Base-by-base conservation (phyloP, 2,113 vertebrate species). In the Amia ocellicauda region DNA sequence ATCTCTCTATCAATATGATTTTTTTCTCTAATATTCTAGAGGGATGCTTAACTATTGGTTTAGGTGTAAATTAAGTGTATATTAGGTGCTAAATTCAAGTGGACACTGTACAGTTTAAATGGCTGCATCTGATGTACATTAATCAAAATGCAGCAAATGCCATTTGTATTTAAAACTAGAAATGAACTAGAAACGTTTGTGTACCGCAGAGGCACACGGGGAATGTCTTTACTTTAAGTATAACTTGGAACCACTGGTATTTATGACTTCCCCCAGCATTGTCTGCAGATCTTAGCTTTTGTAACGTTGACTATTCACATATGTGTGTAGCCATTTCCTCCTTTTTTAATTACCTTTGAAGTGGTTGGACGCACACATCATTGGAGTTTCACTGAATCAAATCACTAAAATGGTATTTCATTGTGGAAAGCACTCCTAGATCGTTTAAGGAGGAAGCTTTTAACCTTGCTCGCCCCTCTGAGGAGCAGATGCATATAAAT, bases 211-310 rank as follows among this genome's bases (percentile, higher is more conserved):
- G 72, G 57, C 54, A 8, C 16, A 20, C 27, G 19, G 9, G 16
- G 45, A 56, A 56, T 50, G 31, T 29, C 26, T 11, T 60, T 60
- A 74, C 16, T 3, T 52, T 22, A 7, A 41, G 62, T 42, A 60
- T 77, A 62, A 78, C 79, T 73, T 78, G 71, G 72, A 74, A 76
- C 67, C 72, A 62, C 51, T 67, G 53, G 31, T 80, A 82, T 85
- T 85, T 85, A 86, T 66, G 60, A 66, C 71, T 81, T 83, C 76
- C 81, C 78, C 70, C 73, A 62, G 17, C 64, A 0, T 41, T 16
- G 22, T 58, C 68, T 60, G 28, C 62, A 23, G 23, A 67, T 61
- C 66, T 63, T 36, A 36, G 31, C 31, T 36, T 80, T 78, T 74
- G 70, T 74, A 74, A 78, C 78, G 68, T 55, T 74, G 69, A 67